Conservation (phyloP, 2,797 vertebrate species). For the Fistularia commersonii region DNA sequence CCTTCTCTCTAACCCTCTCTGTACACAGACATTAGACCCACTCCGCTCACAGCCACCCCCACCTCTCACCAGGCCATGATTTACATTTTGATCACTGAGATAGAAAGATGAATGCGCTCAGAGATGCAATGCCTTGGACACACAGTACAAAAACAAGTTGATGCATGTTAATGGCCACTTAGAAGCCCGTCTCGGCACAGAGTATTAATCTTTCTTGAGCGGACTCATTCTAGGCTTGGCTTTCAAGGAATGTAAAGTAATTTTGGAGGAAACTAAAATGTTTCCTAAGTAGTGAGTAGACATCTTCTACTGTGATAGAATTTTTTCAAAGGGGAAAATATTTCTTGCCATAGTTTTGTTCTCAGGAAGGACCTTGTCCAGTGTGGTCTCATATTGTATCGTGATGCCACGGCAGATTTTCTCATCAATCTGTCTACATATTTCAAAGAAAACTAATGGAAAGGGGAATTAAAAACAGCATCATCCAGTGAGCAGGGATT, state of each 20-base stretch:
- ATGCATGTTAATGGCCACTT: constrained; percentile 52
- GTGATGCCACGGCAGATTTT: too few species aligned
- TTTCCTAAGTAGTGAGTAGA: constrained; percentile 8
- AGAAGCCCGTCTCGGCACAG: constrained; percentile 11
- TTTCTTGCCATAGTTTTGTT: too few species aligned
- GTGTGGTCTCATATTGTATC: too few species aligned
- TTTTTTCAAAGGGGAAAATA: constrained; percentile 1
- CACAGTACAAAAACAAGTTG: constrained; percentile 13
- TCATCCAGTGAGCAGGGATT: constrained; percentile 8
- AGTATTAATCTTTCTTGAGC: constrained; percentile 45
- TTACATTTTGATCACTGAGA: constrained; percentile 47
- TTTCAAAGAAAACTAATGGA: too few species aligned
- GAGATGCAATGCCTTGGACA: constrained; percentile 28
- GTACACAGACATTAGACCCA: too few species aligned
- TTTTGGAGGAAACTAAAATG: constrained; percentile 30
- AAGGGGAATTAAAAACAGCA: too few species aligned
- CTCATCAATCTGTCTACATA: too few species aligned
- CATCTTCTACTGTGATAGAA: constrained; percentile 19
- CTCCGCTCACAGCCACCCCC: too few species aligned
- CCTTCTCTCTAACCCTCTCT: background rate
- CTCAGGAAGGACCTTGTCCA: too few species aligned
- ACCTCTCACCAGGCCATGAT: constrained; percentile 4
- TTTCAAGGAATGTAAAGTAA: constrained; percentile 46
- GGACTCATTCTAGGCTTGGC: constrained; percentile 45
- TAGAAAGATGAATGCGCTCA: constrained; percentile 25